Conservation (phyloP, 2,797 vertebrate genomes). For the Sebastes miniatus region DNA sequence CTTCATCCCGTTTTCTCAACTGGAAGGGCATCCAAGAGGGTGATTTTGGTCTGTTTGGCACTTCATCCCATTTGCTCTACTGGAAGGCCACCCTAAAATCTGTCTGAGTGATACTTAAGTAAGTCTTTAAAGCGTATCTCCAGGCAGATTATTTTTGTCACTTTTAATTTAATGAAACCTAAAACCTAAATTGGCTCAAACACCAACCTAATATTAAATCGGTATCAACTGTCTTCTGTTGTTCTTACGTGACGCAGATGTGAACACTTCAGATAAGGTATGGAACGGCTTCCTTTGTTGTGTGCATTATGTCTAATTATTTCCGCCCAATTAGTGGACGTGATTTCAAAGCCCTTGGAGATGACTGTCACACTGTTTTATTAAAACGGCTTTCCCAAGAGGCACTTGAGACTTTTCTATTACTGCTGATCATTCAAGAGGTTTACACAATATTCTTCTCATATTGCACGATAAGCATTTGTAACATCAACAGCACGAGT, state of each 20-base stretch:
- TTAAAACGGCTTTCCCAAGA: slow-evolving; percentile 21
- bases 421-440: slow-evolving; percentile 12
- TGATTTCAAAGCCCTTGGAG: slow-evolving; percentile 27
- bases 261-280: not conserved
- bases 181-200: not conserved
- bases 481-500: not conserved
- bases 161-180: not conserved
- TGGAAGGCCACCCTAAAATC: not conserved
- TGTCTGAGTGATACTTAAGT: not conserved
- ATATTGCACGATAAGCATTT: not conserved
- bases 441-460: slow-evolving; percentile 11
- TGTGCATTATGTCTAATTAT: slow-evolving; percentile 18
- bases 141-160: not conserved
- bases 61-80: no score
- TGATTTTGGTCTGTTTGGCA: no score
- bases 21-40: no score
- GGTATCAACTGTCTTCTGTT: not conserved
- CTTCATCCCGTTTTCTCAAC: no score
- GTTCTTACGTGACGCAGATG: not conserved
- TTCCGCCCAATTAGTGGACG: slow-evolving; percentile 2
- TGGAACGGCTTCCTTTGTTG: slow-evolving; percentile 15
- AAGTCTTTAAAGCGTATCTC: not conserved
- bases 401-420: slow-evolving; percentile 31
- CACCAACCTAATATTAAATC: not conserved
- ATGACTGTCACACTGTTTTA: slow-evolving; percentile 8